Evolutionary conservation across 2,797 vertebrate genomes (phyloP).

Genomic region (Periparus ater): DNA sequence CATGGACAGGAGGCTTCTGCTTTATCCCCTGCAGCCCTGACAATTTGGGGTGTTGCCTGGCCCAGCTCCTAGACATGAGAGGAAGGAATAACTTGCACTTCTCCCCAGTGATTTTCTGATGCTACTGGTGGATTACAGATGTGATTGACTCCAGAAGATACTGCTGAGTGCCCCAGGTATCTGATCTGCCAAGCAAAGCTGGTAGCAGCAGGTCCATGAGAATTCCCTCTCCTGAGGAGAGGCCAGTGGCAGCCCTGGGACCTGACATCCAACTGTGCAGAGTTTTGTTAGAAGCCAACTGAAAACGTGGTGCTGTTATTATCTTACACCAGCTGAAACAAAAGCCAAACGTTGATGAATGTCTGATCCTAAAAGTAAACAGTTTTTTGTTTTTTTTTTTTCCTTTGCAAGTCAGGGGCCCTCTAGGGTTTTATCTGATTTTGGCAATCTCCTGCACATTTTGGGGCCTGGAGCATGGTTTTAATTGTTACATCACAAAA

Average conservation of each 20-base stretch:
- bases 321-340: slow-evolving; percentile 63
- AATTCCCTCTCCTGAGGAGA: background rate
- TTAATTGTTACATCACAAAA: slow-evolving; percentile 76
- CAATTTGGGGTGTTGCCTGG: slow-evolving; percentile 27
- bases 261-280: background rate
- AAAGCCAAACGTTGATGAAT: slow-evolving; percentile 70
- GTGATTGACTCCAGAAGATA: background rate
- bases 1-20: background rate
- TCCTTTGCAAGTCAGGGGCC: slow-evolving; percentile 58
- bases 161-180: background rate
- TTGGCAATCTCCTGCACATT: slow-evolving; percentile 65
- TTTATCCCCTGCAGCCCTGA: slow-evolving; percentile 14
- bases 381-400: slow-evolving; percentile 61
- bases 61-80: background rate
- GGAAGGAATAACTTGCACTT: background rate
- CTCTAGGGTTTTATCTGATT: slow-evolving; percentile 65
- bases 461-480: slow-evolving; percentile 70
- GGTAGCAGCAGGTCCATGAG: background rate
- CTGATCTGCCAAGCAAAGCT: background rate
- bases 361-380: slow-evolving; percentile 70
- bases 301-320: slow-evolving; percentile 57
- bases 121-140: background rate
- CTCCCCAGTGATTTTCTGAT: background rate
- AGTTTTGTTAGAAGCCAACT: slow-evolving; percentile 16
- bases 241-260: background rate